Evolutionary conservation across 2,113 vertebrate species (phyloP).

Genomic region (Hydrochoerus hydrochaeris): DNA sequence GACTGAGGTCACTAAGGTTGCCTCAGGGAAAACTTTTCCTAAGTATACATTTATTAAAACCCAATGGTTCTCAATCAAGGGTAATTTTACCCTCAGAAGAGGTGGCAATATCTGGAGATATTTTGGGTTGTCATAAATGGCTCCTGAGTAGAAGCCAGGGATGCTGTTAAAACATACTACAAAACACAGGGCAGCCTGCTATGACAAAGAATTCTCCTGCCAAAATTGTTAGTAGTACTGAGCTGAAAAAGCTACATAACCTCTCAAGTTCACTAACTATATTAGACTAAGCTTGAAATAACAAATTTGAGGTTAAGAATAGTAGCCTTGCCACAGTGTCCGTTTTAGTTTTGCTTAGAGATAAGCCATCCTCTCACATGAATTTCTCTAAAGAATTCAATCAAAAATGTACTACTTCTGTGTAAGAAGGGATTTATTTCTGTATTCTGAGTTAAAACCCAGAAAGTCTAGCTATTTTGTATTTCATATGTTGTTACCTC

Average conservation of each 20-base stretch:
- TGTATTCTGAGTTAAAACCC: constrained; percentile 39
- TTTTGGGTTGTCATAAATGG: neutral
- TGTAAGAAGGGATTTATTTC: neutral
- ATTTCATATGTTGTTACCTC: neutral
- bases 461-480: constrained; percentile 13
- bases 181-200: neutral
- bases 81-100: neutral
- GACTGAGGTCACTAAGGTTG: neutral
- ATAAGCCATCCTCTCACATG: neutral
- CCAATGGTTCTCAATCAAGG: neutral
- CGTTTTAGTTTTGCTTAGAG: constrained; percentile 29
- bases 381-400: neutral
- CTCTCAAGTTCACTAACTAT: neutral
- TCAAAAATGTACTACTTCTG: neutral
- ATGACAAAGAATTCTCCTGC: neutral
- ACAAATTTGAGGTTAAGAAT: neutral
- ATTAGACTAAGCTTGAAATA: neutral
- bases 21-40: neutral
- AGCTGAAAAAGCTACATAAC: neutral
- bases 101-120: neutral
- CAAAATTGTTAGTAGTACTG: neutral
- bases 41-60: constrained; percentile 38
- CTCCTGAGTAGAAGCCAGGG: neutral
- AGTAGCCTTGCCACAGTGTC: neutral
- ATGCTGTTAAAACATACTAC: neutral